Percentiles rank a stretch among this genome's conserved stretches.
These are phyloP conservation scores for Mormoops blainvillei DNA, from an alignment of 2,113 vertebrate genomes.

Conservation along the genomic window DNA sequence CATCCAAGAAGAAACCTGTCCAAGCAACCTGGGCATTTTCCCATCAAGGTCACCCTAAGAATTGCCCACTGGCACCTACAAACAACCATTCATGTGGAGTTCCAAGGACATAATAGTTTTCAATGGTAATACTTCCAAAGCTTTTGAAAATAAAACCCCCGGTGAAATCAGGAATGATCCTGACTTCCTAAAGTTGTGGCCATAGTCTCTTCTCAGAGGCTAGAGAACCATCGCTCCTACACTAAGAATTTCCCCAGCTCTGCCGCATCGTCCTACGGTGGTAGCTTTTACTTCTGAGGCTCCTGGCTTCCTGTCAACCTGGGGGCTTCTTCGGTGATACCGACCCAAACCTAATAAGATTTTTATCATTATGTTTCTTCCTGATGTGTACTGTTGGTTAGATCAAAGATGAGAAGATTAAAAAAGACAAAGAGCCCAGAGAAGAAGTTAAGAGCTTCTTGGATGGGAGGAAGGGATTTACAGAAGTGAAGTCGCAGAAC, in stretches of 20 bases:
- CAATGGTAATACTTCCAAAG: background rate
- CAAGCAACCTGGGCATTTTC: background rate
- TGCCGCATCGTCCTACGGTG: background rate
- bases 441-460: conserved; percentile 83
- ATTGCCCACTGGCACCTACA: background rate
- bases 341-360: background rate
- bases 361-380: conserved; percentile 35
- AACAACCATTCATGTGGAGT: background rate
- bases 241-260: background rate
- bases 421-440: conserved; percentile 78
- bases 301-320: conserved; percentile 14
- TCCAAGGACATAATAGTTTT: background rate
- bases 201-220: background rate
- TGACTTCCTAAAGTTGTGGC: conserved; percentile 9
- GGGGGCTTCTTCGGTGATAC: background rate
- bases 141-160: background rate
- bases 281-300: background rate
- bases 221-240: background rate
- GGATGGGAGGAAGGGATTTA: conserved; percentile 81
- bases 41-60: background rate
- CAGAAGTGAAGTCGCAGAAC: conserved; percentile 87
- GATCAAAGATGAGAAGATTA: conserved; percentile 84
- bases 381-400: conserved; percentile 65
- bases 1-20: background rate
- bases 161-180: background rate